These are phyloP conservation scores for Cliona cf. orientalis DNA, from an alignment of 37 sponge, comb jelly and placozoan species.

Conservation along the genomic window DNA sequence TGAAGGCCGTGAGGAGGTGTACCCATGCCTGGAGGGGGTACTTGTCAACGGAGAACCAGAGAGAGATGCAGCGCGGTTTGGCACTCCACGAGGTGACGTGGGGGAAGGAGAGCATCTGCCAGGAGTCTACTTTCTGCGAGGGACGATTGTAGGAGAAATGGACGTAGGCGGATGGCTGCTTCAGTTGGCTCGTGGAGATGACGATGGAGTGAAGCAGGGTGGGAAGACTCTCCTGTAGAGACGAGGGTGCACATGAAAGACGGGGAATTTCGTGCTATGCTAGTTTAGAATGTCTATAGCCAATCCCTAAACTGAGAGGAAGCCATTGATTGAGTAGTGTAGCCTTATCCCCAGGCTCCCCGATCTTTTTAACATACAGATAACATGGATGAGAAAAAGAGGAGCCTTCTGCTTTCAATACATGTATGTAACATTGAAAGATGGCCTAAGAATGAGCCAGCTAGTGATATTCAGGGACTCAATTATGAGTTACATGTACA, in stretches of 20 bases:
- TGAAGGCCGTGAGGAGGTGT: conserved; percentile 58
- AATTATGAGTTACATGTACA: too few relatives aligned
- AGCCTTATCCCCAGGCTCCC: too few relatives aligned
- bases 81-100: conserved; percentile 22
- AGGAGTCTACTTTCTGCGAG: not conserved
- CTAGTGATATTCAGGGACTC: too few relatives aligned
- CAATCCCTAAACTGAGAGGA: too few relatives aligned
- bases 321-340: too few relatives aligned
- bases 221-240: conserved; percentile 43
- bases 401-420: too few relatives aligned
- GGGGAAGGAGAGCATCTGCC: conserved; percentile 51
- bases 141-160: conserved; percentile 61
- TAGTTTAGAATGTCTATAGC: too few relatives aligned
- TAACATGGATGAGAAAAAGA: too few relatives aligned
- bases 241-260: not conserved
- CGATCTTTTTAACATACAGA: too few relatives aligned
- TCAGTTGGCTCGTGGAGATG: not conserved
- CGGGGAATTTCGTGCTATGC: too few relatives aligned
- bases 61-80: conserved; percentile 53
- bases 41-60: conserved; percentile 69
- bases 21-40: conserved; percentile 54
- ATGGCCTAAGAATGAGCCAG: too few relatives aligned
- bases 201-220: conserved; percentile 33
- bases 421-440: too few relatives aligned
- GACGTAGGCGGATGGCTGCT: conserved; percentile 63